Percentiles rank a stretch among this genome's conserved stretches.
phyloP scores from a whole-genome alignment of 2,888 invertebrate genomes.

The Ornithoptera alexandrae region DNA sequence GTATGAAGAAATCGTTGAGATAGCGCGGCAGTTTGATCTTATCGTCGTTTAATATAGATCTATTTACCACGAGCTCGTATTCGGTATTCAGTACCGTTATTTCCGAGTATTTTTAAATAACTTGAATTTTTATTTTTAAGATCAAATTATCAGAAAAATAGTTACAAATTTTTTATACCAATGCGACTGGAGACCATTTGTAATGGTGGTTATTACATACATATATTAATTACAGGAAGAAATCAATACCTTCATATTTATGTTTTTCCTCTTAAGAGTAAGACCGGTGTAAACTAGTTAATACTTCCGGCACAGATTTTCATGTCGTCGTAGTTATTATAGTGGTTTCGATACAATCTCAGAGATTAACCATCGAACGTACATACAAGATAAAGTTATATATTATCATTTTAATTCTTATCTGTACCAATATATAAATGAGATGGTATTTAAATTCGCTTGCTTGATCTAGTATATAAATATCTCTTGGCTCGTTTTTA shows the following conservation, averaged over 20 bases:
- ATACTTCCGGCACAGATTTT: neutral
- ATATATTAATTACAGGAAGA: neutral
- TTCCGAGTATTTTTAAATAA: neutral
- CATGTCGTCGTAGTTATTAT: neutral
- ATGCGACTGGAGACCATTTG: neutral
- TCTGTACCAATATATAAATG: too few relatives aligned
- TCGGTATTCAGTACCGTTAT: slow-evolving; percentile 40
- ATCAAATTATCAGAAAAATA: too few relatives aligned
- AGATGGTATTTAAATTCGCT: too few relatives aligned
- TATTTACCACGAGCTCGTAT: slow-evolving; percentile 49
- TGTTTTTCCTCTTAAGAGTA: neutral
- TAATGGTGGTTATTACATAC: neutral
- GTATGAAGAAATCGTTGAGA: slow-evolving; percentile 57
- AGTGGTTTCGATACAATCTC: neutral
- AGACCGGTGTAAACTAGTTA: neutral
- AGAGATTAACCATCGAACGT: neutral
- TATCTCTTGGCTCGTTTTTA: neutral
- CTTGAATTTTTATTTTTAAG: neutral
- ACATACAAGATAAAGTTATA: neutral
- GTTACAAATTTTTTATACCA: neutral
- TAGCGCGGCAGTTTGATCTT: slow-evolving; percentile 55
- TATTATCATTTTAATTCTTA: neutral
- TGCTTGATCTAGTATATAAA: too few relatives aligned
- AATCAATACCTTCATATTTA: neutral
- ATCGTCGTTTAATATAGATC: slow-evolving; percentile 60